Percentiles rank a stretch among this genome's conserved stretches.
phyloP scores from a whole-genome alignment of 2,113 vertebrate species.

The Crotalus viridis region DNA sequence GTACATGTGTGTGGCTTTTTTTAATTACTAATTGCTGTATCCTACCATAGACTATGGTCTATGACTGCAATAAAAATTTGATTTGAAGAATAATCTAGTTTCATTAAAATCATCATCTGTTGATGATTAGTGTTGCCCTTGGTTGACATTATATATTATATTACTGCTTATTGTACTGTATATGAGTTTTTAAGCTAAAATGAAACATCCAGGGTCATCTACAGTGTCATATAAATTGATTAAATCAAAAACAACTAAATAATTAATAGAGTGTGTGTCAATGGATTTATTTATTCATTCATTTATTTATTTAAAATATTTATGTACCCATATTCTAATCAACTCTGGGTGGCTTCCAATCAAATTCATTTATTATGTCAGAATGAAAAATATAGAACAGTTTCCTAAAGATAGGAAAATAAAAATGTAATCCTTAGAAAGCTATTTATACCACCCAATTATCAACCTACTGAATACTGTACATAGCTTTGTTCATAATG shows the following conservation, averaged over 20 bases:
- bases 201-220: neutral
- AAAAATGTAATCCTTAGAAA: neutral
- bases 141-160: neutral
- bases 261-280: neutral
- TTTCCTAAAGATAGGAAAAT: neutral
- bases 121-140: neutral
- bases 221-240: neutral
- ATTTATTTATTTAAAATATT: too few species aligned
- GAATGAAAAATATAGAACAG: neutral
- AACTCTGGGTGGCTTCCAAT: too few species aligned
- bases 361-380: neutral
- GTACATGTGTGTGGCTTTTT: too few species aligned
- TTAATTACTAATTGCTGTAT: too few species aligned
- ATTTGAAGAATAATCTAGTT: neutral
- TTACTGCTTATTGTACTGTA: neutral
- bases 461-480: neutral
- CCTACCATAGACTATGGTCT: too few species aligned
- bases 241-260: neutral
- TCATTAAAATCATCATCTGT: neutral
- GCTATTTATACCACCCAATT: neutral
- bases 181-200: neutral
- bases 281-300: too few species aligned
- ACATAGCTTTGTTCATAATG: neutral
- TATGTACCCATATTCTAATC: too few species aligned
- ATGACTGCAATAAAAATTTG: too few species aligned